Percentiles rank a stretch among this genome's conserved stretches.
Evolutionary conservation across 2,113 vertebrate genomes (phyloP).

Genomic region (Agapornis roseicollis): DNA sequence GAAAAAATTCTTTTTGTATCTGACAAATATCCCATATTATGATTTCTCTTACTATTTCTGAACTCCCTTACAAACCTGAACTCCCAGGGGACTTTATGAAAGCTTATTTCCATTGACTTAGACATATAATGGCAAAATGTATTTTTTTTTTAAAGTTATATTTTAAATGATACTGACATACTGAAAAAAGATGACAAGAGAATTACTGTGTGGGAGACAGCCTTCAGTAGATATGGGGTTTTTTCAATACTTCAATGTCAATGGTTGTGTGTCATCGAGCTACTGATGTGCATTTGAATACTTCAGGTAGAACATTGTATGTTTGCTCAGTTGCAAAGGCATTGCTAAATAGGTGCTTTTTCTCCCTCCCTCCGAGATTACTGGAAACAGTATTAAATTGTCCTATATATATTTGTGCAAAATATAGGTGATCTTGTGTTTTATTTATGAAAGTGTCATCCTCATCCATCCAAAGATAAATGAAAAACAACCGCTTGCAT

Average conservation of each 20-base stretch:
- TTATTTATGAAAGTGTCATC: background rate
- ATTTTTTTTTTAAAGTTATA: background rate
- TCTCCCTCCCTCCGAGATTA: fast-evolving
- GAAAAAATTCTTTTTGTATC: background rate
- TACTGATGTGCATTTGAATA: background rate
- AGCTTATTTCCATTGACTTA: background rate
- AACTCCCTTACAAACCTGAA: background rate
- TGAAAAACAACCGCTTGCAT: background rate
- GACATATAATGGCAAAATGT: background rate
- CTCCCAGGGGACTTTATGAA: background rate
- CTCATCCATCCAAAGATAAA: background rate
- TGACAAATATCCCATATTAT: background rate
- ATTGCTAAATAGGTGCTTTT: background rate
- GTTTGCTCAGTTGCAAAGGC: background rate
- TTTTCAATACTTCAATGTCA: background rate
- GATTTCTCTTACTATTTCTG: background rate
- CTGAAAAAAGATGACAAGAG: background rate
- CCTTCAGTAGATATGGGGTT: background rate
- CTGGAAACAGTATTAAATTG: background rate
- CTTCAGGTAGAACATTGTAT: background rate
- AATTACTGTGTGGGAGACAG: background rate
- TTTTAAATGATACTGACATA: background rate
- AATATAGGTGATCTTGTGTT: background rate
- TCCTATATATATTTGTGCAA: background rate
- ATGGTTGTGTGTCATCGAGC: background rate